A percentile compares a stretch with the other conserved stretches of the same genome.
These are phyloP conservation scores for Ormyrus pomaceus DNA, from an alignment of 2,888 invertebrate species.

Conservation along the genomic window DNA sequence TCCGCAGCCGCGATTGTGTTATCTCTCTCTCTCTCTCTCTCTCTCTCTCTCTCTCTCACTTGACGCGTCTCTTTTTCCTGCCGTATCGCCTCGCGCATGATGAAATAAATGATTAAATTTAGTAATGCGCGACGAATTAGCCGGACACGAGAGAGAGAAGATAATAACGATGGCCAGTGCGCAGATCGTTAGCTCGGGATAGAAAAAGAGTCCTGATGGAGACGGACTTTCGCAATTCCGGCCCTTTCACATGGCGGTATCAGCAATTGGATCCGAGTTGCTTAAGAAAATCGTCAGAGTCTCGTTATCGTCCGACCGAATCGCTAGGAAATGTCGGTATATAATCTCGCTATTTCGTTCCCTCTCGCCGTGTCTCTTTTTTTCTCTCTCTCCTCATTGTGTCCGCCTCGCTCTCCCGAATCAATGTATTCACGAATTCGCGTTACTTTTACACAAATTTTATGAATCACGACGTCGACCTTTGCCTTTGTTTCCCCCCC, in stretches of 20 bases:
- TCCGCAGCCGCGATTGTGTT: conserved; percentile 53
- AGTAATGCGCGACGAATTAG: conserved; percentile 9
- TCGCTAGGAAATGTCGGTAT: neutral
- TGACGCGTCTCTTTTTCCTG: too few relatives aligned
- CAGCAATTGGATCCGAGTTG: neutral
- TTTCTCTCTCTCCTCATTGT: neutral
- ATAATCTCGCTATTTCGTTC: neutral
- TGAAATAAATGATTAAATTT: conserved; percentile 36
- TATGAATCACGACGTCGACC: too few relatives aligned
- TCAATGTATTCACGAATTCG: neutral
- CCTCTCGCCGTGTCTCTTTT: neutral
- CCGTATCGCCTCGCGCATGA: conserved; percentile 6
- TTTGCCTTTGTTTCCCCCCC: neutral
- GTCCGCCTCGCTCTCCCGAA: neutral
- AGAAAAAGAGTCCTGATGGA: too few relatives aligned
- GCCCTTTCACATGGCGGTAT: too few relatives aligned
- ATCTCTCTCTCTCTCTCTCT: neutral
- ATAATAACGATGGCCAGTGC: too few relatives aligned
- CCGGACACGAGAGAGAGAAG: too few relatives aligned
- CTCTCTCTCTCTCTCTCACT: too few relatives aligned
- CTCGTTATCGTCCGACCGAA: neutral
- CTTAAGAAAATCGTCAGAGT: neutral
- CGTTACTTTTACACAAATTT: neutral
- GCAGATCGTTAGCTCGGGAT: too few relatives aligned
- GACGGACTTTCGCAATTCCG: too few relatives aligned